phyloP scores from a whole-genome alignment of 2,113 vertebrate species.

The Ceyx cyanopectus region DNA sequence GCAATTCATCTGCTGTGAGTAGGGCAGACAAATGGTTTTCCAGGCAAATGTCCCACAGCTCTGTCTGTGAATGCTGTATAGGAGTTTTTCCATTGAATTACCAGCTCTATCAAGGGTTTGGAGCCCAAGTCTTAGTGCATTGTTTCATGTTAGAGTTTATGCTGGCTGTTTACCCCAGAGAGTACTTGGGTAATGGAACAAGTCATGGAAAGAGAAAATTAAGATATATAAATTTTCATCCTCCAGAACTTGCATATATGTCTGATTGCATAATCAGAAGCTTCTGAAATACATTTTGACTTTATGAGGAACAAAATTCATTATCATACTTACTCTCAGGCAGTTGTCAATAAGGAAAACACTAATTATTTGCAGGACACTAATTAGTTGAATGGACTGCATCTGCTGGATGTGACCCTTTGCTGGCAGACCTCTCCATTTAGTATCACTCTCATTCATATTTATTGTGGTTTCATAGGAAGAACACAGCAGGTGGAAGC shows the following conservation, averaged over 20 bases:
- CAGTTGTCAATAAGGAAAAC: not conserved
- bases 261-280: not conserved
- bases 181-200: not conserved
- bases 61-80: not conserved
- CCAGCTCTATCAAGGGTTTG: not conserved
- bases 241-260: not conserved
- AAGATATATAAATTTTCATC: not conserved
- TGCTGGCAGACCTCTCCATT: not conserved
- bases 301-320: not conserved
- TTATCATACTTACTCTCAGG: not conserved
- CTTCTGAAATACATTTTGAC: not conserved
- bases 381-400: not conserved
- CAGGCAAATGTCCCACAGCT: not conserved
- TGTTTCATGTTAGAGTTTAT: not conserved
- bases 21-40: not conserved
- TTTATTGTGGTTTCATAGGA: not conserved
- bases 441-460: not conserved
- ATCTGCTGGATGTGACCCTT: not conserved
- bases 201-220: not conserved
- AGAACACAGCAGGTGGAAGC: not conserved
- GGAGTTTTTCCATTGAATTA: not conserved
- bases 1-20: not conserved
- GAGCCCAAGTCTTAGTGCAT: not conserved
- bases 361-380: not conserved
- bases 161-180: not conserved